phyloP scores from a whole-genome alignment of 2,888 invertebrate genomes.

The Chloromyia formosa region DNA sequence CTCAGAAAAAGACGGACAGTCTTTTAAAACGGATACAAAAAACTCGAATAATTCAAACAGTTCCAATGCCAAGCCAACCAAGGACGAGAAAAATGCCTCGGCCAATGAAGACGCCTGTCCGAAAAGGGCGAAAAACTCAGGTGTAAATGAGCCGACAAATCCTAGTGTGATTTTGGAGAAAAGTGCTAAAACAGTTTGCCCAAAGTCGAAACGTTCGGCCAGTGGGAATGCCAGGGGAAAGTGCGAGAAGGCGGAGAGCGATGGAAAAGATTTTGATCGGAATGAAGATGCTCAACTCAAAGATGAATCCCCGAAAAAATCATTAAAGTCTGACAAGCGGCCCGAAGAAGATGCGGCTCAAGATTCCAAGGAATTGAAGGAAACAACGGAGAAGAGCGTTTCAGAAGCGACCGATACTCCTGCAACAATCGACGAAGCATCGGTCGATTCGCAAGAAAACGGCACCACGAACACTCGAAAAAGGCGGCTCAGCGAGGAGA shows the following conservation, averaged over 20 bases:
- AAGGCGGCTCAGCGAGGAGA: constrained; percentile 57
- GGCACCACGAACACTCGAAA: constrained; percentile 53
- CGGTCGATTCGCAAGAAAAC: background rate
- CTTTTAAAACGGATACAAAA: background rate
- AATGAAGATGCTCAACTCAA: background rate
- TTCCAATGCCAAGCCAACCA: background rate
- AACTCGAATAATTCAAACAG: constrained; percentile 19
- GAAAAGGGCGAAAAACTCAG: too few relatives aligned
- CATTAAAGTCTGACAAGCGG: background rate
- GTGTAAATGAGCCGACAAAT: too few relatives aligned
- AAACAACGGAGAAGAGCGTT: background rate
- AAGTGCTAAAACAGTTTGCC: too few relatives aligned
- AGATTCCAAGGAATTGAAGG: background rate
- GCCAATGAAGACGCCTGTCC: too few relatives aligned
- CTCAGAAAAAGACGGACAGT: background rate
- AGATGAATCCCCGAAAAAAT: constrained; percentile 15
- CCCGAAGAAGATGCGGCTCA: background rate
- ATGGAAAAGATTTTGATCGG: constrained; percentile 1
- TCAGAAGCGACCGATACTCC: background rate
- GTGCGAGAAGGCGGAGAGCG: constrained; percentile 10
- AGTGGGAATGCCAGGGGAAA: too few relatives aligned
- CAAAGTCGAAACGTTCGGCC: too few relatives aligned
- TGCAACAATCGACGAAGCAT: background rate
- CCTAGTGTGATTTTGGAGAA: too few relatives aligned
- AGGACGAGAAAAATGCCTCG: too few relatives aligned